A percentile compares a stretch with the other conserved stretches of the same genome.
These are phyloP conservation scores for Drosophila nannoptera DNA, from an alignment of 1,140 invertebrate genomes.

Conservation along the genomic window DNA sequence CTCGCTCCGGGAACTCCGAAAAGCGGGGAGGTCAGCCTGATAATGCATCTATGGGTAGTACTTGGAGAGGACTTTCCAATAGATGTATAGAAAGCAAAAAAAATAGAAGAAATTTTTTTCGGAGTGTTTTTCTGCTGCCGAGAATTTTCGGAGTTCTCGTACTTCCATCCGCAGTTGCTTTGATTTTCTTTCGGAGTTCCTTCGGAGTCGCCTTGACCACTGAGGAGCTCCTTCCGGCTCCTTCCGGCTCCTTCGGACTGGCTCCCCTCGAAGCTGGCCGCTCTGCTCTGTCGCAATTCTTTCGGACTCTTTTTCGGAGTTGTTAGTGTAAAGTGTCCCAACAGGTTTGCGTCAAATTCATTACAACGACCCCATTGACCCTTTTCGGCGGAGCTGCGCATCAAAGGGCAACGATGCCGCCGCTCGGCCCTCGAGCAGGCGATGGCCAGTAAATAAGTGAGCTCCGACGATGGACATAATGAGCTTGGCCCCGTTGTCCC, in stretches of 20 bases:
- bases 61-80: too few relatives aligned
- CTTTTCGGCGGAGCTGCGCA: neutral
- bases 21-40: too few relatives aligned
- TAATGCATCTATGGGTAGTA: too few relatives aligned
- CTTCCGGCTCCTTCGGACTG: neutral
- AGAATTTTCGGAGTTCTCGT: neutral
- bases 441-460: slow-evolving; percentile 41
- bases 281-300: too few relatives aligned
- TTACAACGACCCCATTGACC: neutral
- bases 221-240: neutral
- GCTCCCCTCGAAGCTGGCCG: neutral
- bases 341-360: neutral
- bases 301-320: neutral
- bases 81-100: neutral
- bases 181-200: neutral
- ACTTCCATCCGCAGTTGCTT: neutral
- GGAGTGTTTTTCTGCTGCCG: neutral
- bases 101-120: neutral
- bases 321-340: too few relatives aligned
- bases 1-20: too few relatives aligned
- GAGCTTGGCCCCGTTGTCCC: slow-evolving; percentile 19
- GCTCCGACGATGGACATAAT: slow-evolving; percentile 37
- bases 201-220: neutral
- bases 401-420: slow-evolving; percentile 5
- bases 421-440: slow-evolving; percentile 1